Base-by-base conservation (phyloP, 2,888 invertebrate genomes). In the Mantis religiosa region DNA sequence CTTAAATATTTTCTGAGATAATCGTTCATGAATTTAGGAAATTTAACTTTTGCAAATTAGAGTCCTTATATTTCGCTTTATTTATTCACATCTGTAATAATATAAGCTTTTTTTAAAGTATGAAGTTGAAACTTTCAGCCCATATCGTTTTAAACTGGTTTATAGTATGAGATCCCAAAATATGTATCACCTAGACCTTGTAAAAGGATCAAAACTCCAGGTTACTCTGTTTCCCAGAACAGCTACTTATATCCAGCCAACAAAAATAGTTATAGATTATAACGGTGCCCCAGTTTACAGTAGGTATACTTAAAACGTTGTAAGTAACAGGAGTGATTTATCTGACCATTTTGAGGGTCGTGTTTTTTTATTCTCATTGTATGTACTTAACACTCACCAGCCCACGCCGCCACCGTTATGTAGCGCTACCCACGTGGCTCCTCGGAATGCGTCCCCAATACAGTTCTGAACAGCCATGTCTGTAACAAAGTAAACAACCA, bases 351-450 rank as follows among this genome's bases (percentile, higher is more conserved):
- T 20, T 84, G 3, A 84, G 28, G 28, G 34, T 28, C 34, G 15
- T 84, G 7, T 8, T 84, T 28, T 84, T 84, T 28, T 14, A 4
- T 30, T 34, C 28, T 84, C 25, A 34, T 34, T 84, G 28, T 34
- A 28, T 25, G 20, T 20, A 84, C 28, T 30, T 84, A 27, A 20
- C 28, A 71, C 89, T 84, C 81, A 89, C 89, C 89, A 89, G 2
- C 94, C 95, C 25, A 94, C 94, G 9, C 95, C 95, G 3, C 95
- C 95, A 3, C 95, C 95, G 91, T 95, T 95, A 91, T 95, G 95
- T 9, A 95, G 91, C 6, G 95, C 93, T 15, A 95, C 94, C 95
- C 95, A 95, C 2, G 95, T 95, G 28, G 95, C 95, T 7, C 95
- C 95, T 82, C 95, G 92, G 91, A 95, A 94, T 12, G 94, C 93